Conservation (phyloP, 2,797 vertebrate genomes). For the Manis javanica region DNA sequence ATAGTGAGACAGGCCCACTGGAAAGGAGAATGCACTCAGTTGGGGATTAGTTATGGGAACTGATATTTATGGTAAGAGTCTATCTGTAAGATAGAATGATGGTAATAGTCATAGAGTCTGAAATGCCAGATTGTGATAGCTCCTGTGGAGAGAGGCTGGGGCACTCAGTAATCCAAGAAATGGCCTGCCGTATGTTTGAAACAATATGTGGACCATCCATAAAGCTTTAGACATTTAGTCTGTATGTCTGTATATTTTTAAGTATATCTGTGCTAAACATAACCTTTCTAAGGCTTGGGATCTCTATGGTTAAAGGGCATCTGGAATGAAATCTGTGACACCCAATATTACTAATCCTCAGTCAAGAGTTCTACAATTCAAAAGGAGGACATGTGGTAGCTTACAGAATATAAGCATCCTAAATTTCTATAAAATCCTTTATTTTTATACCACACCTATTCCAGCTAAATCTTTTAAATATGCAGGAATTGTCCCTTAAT, state of each 20-base stretch:
- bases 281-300: background rate
- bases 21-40: slow-evolving; percentile 42
- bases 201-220: background rate
- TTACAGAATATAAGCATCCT: background rate
- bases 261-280: background rate
- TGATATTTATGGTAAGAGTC: slow-evolving; percentile 19
- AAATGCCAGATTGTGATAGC: background rate
- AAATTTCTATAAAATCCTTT: slow-evolving; percentile 29
- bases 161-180: background rate
- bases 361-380: slow-evolving; percentile 19
- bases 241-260: background rate
- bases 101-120: background rate
- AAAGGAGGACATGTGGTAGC: background rate
- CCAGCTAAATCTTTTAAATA: slow-evolving; percentile 44
- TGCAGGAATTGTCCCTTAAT: background rate
- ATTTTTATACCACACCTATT: background rate
- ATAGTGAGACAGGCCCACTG: slow-evolving; percentile 74
- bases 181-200: background rate
- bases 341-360: background rate
- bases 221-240: background rate
- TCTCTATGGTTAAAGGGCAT: background rate
- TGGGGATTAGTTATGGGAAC: slow-evolving; percentile 62
- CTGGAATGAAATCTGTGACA: background rate
- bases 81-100: background rate
- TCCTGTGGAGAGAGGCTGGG: background rate